Conservation (phyloP, 2,888 invertebrate genomes). For the Trissolcus japonicus region DNA sequence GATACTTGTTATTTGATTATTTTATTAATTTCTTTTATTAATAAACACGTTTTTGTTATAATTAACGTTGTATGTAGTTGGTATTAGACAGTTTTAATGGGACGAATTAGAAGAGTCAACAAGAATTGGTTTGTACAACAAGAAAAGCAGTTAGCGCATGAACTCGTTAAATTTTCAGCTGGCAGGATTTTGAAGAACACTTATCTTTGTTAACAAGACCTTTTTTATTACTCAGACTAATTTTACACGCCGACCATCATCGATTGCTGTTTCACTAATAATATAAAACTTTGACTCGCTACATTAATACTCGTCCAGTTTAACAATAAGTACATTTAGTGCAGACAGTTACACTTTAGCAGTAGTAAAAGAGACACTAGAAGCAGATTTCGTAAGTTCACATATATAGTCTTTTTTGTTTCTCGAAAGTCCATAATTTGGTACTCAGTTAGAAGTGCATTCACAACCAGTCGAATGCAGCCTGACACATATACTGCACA, state of each 20-base stretch:
- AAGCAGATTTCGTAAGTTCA: slow-evolving; percentile 21
- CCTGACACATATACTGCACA: not conserved
- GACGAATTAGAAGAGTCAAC: slow-evolving; percentile 7
- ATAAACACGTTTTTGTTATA: not conserved
- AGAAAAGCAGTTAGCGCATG: slow-evolving; percentile 10
- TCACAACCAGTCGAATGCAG: not conserved
- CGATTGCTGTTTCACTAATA: not conserved
- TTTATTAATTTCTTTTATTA: slow-evolving; percentile 1
- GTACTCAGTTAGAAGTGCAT: too few species aligned
- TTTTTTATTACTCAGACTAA: slow-evolving; percentile 22
- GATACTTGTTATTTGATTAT: not conserved
- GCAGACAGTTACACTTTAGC: slow-evolving; percentile 11
- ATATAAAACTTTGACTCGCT: slow-evolving; percentile 1
- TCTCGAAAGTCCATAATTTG: not conserved
- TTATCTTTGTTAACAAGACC: slow-evolving; percentile 18
- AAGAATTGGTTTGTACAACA: not conserved
- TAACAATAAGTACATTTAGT: slow-evolving; percentile 35
- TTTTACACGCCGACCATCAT: slow-evolving; percentile 13
- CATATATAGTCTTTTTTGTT: not conserved
- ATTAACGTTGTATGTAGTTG: not conserved
- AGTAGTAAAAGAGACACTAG: not conserved
- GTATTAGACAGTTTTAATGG: slow-evolving; percentile 17
- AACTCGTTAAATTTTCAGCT: not conserved
- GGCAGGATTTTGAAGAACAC: slow-evolving; percentile 19
- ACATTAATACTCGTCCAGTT: slow-evolving; percentile 28